Conservation (phyloP, 2,113 vertebrate genomes). For the Vicugna pacos region DNA sequence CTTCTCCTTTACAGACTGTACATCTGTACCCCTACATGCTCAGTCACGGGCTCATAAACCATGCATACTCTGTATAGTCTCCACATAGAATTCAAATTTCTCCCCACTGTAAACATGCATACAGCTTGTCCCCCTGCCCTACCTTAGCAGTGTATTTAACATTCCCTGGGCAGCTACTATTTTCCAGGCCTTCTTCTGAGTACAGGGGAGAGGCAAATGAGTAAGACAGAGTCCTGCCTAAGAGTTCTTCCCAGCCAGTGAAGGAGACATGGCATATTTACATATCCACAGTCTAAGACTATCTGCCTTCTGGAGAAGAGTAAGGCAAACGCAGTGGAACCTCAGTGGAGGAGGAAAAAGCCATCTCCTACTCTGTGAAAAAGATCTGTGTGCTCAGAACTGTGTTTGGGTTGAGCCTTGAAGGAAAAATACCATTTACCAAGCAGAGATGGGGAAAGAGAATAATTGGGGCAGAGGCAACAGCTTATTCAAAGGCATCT, state of each 20-base stretch:
- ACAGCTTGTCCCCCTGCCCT: neutral
- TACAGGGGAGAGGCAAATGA: neutral
- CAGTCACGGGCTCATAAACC: neutral
- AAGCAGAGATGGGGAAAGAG: neutral
- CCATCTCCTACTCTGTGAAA: neutral
- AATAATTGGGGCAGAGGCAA: neutral
- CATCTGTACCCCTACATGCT: neutral
- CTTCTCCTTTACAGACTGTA: neutral
- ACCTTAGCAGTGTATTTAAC: neutral
- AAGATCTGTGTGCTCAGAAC: neutral
- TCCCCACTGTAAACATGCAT: neutral
- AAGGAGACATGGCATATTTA: neutral
- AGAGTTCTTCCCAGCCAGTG: neutral
- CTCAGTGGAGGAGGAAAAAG: neutral
- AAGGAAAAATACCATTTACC: conserved; percentile 10
- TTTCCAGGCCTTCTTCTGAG: neutral
- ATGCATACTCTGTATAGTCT: neutral
- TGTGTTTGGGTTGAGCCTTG: neutral
- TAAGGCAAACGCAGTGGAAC: neutral
- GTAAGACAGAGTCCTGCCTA: neutral
- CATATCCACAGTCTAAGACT: neutral
- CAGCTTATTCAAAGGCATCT: neutral
- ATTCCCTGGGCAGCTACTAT: neutral
- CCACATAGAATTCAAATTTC: neutral
- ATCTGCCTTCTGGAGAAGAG: neutral